Base-by-base conservation (phyloP, 2,888 invertebrate genomes). In the Drosophila putrida region DNA sequence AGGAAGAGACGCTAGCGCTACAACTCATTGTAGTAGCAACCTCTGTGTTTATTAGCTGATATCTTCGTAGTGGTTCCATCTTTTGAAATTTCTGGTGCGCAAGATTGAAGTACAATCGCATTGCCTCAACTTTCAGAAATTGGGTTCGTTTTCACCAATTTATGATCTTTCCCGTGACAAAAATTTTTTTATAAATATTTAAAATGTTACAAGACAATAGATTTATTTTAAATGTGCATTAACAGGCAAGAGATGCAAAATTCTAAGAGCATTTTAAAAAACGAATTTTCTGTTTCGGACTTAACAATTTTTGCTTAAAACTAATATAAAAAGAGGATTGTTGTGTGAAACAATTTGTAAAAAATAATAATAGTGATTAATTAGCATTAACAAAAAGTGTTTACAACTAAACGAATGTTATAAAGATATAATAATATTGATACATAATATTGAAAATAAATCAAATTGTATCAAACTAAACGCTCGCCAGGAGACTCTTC, bases 271-370 rank as follows among this genome's bases (percentile, higher is more conserved):
- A 47, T 43, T 20, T 54, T 53, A 65, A 71, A 53, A 4, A 57
- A 58, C 35, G 35, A 47, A 20, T 28, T 13, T 59, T 35, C 31
- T 43, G 39, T 57, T 35, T 41, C 38, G 33, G 15, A 53, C 71
- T 59, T 41, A 62, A 73, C 35, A 51, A 27, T 54, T 43, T 47
- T 33, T 60, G 31, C 66, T 69, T 66, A 72, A 2, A 60, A 58
- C 60, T 72, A 57, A 76, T 71, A 72, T 78, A 80, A 76, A 65
- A 49, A 67, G 54, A 50, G 25, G 35, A 39, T 35, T 55, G 35
- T 38, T 59, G 39, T 28, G 51, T 47, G 59, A 69, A 71, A 81
- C 75, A 71, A 78, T 57, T 72, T 72, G 54, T 65, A 68, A 75
- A 76, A 79, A 65, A 46, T 46, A 59, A 44, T 39, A 35, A 53